Evolutionary conservation across 2,888 invertebrate genomes (phyloP), one percentile per base, ranked within the genome.

Genomic region (Acrobeloides nanus): DNA sequence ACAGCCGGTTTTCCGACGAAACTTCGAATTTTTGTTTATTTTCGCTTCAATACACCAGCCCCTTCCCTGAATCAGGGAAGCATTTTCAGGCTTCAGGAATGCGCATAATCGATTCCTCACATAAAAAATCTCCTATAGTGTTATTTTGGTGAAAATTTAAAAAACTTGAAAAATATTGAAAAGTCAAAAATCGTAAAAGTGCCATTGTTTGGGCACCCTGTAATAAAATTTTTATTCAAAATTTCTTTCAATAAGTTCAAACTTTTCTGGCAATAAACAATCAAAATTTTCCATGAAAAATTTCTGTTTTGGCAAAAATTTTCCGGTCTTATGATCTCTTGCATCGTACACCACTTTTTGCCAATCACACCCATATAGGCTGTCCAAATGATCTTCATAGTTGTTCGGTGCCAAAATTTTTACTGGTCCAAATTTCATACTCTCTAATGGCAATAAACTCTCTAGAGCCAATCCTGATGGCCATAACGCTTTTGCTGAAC

Each of bases 401-500:
- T 46, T 8, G 1, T 40, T 27, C 6, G 44, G 44, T 23, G 10
- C 40, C 2, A 42, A 23, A 6, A 44, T 24, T 21, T 38, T 34
- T 5, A 44, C 6, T 12, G 41, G 38, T n/a, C 44, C 44, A 18
- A 44, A 44, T 2, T 40, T 18, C 10, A 21, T 1, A 2, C 1
- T n/a, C 18, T 7, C 20, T 15, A 44, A 8, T 4, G 44, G 44
- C 39, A 27, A 40, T 8, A 20, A 40, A 18, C 18, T 4, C 20
- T 4, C 3, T 15, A 18, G 5, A 4, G 6, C 21, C 46, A 44
- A 8, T n/a, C 44, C 44, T 27, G 33, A 34, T 17, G 44, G 44
- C 44, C 44, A 44, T 10, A 44, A 42, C 4, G 41, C 38, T 27
- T 40, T 38, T 10, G 44, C 44, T 17, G 23, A n/a, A 1, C 35